Evolutionary conservation across 2,888 invertebrate genomes (phyloP), one percentile per base, ranked within the genome.

Genomic region (Bruchidius siliquastri): DNA sequence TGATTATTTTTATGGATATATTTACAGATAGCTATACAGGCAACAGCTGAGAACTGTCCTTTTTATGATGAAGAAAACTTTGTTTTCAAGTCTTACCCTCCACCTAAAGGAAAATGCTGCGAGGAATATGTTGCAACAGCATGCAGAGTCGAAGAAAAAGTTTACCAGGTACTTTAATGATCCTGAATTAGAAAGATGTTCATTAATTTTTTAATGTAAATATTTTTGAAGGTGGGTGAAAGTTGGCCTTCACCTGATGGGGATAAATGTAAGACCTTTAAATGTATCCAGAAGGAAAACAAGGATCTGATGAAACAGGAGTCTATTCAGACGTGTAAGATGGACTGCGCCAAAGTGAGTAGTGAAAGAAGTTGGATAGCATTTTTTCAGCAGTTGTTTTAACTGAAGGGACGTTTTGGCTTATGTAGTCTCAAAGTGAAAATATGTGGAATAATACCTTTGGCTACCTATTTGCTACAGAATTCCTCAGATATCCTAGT

Each of bases 201-300:
- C n/a, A n/a, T n/a, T n/a, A n/a, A n/a, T n/a, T n/a, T n/a, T n/a
- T n/a, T n/a, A n/a, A n/a, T n/a, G n/a, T n/a, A 49, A 8, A 8
- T 49, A 13, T 18, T 49, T 32, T 67, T 66, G 20, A 69, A 81
- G 81, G 89, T 90, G 73, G 81, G 79, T 32, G 82, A 82, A 74
- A 79, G 76, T 21, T 82, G 81, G 82, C 80, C 80, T 2, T 81
- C 81, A 8, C 78, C 90, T 0, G 85, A 88, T 0, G 85, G 85
- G 6, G 87, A 92, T 80, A 87, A 87, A 67, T 92, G 92, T 83
- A 89, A 88, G 79, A 88, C 86, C 20, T 87, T 88, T 81, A 86
- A 85, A 22, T 92, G 92, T 80, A 83, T 85, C 21, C 81, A 85
- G 70, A 84, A 86, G 10, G 85, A 83, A 0, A 86, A 86, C 18